Conservation (phyloP, 2,113 vertebrate species). For the Sciurus niger region DNA sequence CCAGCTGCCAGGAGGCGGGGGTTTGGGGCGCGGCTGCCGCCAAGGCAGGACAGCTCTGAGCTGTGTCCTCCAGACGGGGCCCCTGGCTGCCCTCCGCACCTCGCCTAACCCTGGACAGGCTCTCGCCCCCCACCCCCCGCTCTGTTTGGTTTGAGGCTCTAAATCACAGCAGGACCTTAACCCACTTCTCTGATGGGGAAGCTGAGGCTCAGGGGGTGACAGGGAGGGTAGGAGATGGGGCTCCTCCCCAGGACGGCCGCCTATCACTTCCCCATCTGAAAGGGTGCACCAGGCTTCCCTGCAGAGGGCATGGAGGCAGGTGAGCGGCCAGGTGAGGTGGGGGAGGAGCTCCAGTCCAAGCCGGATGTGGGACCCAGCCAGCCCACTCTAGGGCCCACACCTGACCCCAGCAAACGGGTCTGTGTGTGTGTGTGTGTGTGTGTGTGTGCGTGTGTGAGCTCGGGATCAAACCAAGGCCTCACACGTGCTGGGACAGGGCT, state of each 20-base stretch:
- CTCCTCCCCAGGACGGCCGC: background rate
- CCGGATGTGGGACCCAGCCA: background rate
- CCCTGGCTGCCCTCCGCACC: too few relatives aligned
- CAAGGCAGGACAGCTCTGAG: too few relatives aligned
- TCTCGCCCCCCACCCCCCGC: background rate
- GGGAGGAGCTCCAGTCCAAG: background rate
- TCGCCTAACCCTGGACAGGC: too few relatives aligned
- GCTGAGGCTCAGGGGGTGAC: background rate
- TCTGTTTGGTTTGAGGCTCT: background rate
- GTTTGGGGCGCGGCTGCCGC: too few relatives aligned
- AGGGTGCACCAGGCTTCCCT: too few relatives aligned
- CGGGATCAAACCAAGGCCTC: too few relatives aligned
- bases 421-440: background rate
- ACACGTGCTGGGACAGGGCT: too few relatives aligned
- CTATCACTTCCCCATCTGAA: background rate
- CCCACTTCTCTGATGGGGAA: background rate
- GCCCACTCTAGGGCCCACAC: background rate
- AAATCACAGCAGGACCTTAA: background rate
- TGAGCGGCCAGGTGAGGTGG: accelerated
- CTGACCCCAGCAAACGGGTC: background rate
- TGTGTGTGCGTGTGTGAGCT: background rate
- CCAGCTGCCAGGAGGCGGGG: too few relatives aligned
- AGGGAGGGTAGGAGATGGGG: too few relatives aligned
- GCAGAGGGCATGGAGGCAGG: background rate
- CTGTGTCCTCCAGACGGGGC: too few relatives aligned